These are phyloP conservation scores for Xestobium rufovillosum DNA, from an alignment of 2,888 invertebrate genomes.

Conservation along the genomic window DNA sequence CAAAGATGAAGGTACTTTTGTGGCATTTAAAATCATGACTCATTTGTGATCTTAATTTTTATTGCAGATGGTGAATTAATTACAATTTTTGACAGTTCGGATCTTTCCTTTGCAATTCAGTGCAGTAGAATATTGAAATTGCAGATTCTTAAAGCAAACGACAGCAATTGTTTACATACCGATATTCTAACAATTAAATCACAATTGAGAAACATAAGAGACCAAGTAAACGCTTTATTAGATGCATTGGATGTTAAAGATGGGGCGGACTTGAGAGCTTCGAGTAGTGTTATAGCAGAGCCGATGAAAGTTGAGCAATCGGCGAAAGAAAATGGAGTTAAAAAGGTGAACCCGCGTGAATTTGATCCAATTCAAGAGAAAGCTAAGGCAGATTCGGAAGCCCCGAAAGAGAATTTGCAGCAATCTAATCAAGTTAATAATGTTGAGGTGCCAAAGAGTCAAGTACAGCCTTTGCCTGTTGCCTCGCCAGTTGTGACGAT, in stretches of 20 bases:
- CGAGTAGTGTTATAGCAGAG: no score
- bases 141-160: conserved; percentile 47
- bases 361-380: conserved; percentile 51
- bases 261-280: conserved; percentile 16
- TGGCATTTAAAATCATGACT: background rate
- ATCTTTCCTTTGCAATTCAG: conserved; percentile 62
- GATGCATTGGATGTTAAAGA: conserved; percentile 46
- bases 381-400: conserved; percentile 30
- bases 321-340: conserved; percentile 26
- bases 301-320: no score
- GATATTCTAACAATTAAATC: conserved; percentile 45
- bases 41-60: conserved; percentile 13
- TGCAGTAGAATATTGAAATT: conserved; percentile 58
- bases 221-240: conserved; percentile 52
- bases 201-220: conserved; percentile 46
- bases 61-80: conserved; percentile 61
- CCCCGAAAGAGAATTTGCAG: conserved; percentile 28
- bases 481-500: conserved; percentile 29
- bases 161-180: conserved; percentile 29
- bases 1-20: conserved; percentile 65
- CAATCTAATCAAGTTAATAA: conserved; percentile 23
- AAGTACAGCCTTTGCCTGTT: conserved; percentile 34
- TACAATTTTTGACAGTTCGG: conserved; percentile 63
- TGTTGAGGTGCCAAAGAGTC: conserved; percentile 20
- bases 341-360: conserved; percentile 47